Evolutionary conservation across 2,113 vertebrate species (phyloP).

Genomic region (Melanotaenia duboulayi): DNA sequence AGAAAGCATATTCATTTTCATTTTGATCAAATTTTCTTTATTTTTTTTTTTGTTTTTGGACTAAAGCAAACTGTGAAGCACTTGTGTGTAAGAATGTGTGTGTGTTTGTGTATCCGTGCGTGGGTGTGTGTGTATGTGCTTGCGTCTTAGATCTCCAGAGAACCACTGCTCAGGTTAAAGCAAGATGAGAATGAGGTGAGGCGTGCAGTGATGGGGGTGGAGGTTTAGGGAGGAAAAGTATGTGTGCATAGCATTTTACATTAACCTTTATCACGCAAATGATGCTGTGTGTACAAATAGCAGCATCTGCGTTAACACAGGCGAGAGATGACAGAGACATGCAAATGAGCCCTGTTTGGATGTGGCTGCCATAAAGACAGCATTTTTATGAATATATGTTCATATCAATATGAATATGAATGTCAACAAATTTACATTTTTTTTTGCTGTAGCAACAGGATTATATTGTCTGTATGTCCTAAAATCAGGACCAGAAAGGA

Average conservation of each 20-base stretch:
- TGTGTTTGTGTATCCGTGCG: background rate
- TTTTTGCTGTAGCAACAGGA: too few relatives aligned
- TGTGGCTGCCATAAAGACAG: too few relatives aligned
- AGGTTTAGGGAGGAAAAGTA: background rate
- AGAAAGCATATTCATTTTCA: slow-evolving; percentile 44
- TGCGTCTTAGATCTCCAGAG: background rate
- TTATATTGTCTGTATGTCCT: too few relatives aligned
- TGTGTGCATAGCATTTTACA: background rate
- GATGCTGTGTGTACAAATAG: background rate
- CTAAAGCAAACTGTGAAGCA: slow-evolving; percentile 31
- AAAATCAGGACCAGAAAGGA: too few relatives aligned
- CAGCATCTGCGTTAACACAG: background rate
- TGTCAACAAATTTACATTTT: too few relatives aligned
- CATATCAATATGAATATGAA: too few relatives aligned
- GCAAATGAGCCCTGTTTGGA: too few relatives aligned
- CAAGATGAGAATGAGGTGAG: slow-evolving; percentile 7
- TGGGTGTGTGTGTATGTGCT: background rate
- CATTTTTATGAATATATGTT: too few relatives aligned
- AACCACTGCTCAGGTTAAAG: background rate
- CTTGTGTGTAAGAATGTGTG: slow-evolving; percentile 1
- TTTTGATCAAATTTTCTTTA: slow-evolving; percentile 48
- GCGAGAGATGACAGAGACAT: too few relatives aligned
- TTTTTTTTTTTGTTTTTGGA: slow-evolving; percentile 35
- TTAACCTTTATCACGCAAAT: background rate
- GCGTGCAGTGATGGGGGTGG: background rate